Percentiles rank a stretch among this genome's conserved stretches.
Evolutionary conservation across 2,113 vertebrate genomes (phyloP).

Genomic region (Gallinago undulata): DNA sequence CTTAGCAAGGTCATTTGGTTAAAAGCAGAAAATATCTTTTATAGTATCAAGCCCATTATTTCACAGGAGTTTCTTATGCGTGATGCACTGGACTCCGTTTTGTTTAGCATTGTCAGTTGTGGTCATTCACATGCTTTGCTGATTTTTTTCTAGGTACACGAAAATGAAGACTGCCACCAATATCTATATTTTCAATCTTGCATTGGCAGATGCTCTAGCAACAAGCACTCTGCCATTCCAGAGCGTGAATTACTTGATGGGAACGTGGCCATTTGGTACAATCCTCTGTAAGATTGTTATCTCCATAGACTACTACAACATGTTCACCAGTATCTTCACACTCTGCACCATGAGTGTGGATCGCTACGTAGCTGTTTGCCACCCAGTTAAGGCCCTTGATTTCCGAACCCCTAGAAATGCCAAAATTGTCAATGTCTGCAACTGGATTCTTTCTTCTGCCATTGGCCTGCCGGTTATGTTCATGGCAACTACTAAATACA

Average conservation of each 20-base stretch:
- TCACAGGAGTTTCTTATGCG: neutral
- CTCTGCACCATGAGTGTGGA: slow-evolving; percentile 99
- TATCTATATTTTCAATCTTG: slow-evolving; percentile 99
- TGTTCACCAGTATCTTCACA: slow-evolving; percentile 99
- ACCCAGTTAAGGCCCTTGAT: slow-evolving; percentile 95
- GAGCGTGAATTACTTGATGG: slow-evolving; percentile 97
- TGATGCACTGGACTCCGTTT: neutral
- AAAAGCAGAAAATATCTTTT: neutral
- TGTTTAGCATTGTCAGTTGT: neutral
- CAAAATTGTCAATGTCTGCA: slow-evolving; percentile 97
- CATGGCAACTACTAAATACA: slow-evolving; percentile 88
- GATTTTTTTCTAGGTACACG: slow-evolving; percentile 84
- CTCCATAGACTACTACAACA: slow-evolving; percentile 99
- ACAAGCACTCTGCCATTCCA: slow-evolving; percentile 98
- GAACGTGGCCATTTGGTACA: slow-evolving; percentile 95
- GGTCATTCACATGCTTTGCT: neutral
- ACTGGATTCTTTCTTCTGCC: slow-evolving; percentile 97
- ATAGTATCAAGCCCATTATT: neutral
- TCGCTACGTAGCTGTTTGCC: slow-evolving; percentile 96
- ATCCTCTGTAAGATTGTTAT: slow-evolving; percentile 93
- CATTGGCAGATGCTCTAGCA: slow-evolving; percentile 92
- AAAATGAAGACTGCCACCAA: slow-evolving; percentile 99
- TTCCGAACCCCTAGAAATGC: slow-evolving; percentile 96
- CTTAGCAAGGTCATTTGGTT: neutral
- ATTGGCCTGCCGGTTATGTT: slow-evolving; percentile 99